Evolutionary conservation across 2,888 invertebrate genomes (phyloP).

Genomic region (Drosophila stalkeri): DNA sequence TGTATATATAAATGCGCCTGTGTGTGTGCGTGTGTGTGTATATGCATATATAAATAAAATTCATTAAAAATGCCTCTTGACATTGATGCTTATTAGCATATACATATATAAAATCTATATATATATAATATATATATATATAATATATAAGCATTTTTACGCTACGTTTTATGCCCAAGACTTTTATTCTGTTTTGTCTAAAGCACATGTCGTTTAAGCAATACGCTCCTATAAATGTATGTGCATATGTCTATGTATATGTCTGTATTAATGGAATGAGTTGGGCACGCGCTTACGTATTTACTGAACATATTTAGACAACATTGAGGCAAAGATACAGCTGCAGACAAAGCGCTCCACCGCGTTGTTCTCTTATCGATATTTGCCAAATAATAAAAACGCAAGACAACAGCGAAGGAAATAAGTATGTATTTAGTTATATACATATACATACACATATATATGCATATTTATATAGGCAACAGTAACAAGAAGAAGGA

Average conservation of each 20-base stretch:
- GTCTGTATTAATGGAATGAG: background rate
- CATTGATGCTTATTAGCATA: slow-evolving; percentile 51
- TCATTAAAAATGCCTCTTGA: slow-evolving; percentile 71
- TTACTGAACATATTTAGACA: slow-evolving; percentile 71
- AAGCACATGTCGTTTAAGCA: slow-evolving; percentile 49
- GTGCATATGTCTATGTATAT: slow-evolving; percentile 30
- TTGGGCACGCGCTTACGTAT: slow-evolving; percentile 31
- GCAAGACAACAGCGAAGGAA: slow-evolving; percentile 46
- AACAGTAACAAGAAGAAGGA: background rate
- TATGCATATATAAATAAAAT: slow-evolving; percentile 41
- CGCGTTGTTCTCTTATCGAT: slow-evolving; percentile 64
- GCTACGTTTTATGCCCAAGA: slow-evolving; percentile 5
- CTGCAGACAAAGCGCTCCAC: slow-evolving; percentile 1
- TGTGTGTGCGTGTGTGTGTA: background rate
- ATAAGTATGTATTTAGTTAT: slow-evolving; percentile 8
- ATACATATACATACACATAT: background rate
- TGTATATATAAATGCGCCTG: background rate
- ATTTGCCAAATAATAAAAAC: slow-evolving; percentile 75
- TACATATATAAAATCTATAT: slow-evolving; percentile 14
- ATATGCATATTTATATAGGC: slow-evolving; percentile 3
- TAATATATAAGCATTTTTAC: slow-evolving; percentile 32
- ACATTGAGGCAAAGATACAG: slow-evolving; percentile 48
- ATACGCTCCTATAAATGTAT: slow-evolving; percentile 44
- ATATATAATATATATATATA: slow-evolving; percentile 22
- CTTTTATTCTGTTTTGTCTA: slow-evolving; percentile 27